A percentile compares a stretch with the other conserved stretches of the same genome.
These are phyloP conservation scores for Bombus polaris DNA, from an alignment of 1,140 invertebrate species.

Conservation along the genomic window DNA sequence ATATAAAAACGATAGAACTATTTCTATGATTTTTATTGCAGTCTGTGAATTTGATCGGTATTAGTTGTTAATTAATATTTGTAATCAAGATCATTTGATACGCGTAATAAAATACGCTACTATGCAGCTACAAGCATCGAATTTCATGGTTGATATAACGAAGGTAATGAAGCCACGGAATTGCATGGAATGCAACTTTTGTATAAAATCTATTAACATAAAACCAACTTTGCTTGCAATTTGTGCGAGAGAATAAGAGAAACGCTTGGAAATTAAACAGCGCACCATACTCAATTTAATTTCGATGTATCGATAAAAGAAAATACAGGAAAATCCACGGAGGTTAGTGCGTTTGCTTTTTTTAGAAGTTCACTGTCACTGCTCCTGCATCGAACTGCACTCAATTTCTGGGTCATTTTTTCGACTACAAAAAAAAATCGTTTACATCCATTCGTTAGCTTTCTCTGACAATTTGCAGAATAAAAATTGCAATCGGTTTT, in stretches of 20 bases:
- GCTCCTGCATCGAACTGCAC: background rate
- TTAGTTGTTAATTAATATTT: background rate
- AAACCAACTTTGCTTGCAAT: background rate
- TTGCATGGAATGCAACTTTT: conserved; percentile 7
- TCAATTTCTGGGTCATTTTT: background rate
- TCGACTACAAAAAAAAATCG: background rate
- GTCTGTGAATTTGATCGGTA: background rate
- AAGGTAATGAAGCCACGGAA: conserved; percentile 12
- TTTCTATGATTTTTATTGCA: background rate
- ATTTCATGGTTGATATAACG: background rate
- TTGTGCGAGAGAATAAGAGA: background rate
- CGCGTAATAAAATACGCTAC: conserved; percentile 30
- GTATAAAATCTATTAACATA: conserved; percentile 44
- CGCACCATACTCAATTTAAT: background rate
- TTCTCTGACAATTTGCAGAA: background rate
- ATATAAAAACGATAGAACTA: background rate
- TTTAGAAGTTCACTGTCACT: background rate
- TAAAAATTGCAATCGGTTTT: background rate
- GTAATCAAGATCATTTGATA: background rate
- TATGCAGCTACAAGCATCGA: conserved; percentile 24
- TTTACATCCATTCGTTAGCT: background rate
- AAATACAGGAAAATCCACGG: background rate
- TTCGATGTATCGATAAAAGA: background rate
- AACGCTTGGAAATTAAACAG: conserved; percentile 3
- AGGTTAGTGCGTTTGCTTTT: background rate